phyloP scores from a whole-genome alignment of 2,113 vertebrate genomes.

The Pluvialis apricaria region DNA sequence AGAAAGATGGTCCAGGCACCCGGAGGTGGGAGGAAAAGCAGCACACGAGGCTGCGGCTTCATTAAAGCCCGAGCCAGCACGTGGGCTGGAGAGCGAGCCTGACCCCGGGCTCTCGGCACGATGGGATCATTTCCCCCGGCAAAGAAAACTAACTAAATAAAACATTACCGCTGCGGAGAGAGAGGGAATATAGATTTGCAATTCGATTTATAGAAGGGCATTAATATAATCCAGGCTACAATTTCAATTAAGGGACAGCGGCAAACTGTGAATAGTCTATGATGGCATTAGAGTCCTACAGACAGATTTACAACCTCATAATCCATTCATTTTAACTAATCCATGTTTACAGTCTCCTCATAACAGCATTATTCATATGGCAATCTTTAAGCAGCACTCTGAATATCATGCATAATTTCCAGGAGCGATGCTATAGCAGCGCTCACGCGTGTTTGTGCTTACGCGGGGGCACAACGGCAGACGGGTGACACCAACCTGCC shows the following conservation, averaged over 20 bases:
- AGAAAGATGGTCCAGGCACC: not conserved
- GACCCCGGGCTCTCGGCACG: not conserved
- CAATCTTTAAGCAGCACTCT: conserved; percentile 37
- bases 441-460: rapidly evolving
- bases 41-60: not conserved
- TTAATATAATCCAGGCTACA: conserved; percentile 58
- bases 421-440: not conserved
- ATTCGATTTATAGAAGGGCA: conserved; percentile 54
- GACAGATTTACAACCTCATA: conserved; percentile 65
- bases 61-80: not conserved
- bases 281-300: conserved; percentile 58
- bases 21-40: not conserved
- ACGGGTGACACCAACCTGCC: not conserved
- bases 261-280: conserved; percentile 53
- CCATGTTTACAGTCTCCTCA: conserved; percentile 65
- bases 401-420: conserved; percentile 41
- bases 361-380: conserved; percentile 61
- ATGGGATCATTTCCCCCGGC: not conserved
- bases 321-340: conserved; percentile 62
- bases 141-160: conserved; percentile 48
- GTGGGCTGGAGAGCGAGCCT: not conserved
- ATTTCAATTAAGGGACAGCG: conserved; percentile 61
- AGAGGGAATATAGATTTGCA: conserved; percentile 30
- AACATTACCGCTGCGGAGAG: not conserved
- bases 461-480: not conserved